phyloP scores from a whole-genome alignment of 2,888 invertebrate species.

The Polydesmus complanatus region DNA sequence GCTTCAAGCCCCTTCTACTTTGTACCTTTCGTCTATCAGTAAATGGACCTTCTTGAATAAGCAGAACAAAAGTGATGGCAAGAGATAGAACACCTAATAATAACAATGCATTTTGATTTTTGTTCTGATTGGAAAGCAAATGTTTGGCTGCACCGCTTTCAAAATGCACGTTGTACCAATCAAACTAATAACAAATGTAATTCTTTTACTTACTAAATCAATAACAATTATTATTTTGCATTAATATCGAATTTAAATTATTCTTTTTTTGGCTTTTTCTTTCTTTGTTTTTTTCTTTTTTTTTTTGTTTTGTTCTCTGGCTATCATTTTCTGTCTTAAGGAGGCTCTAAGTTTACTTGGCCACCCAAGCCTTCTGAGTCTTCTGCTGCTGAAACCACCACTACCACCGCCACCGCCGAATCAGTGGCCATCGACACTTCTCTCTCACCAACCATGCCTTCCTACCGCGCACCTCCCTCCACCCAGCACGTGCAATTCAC shows the following conservation, averaged over 20 bases:
- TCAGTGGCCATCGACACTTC: slow-evolving; percentile 13
- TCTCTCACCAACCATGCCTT: slow-evolving; percentile 19
- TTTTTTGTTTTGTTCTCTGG: slow-evolving; percentile 7
- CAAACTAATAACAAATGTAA: too few species aligned
- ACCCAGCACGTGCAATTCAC: slow-evolving; percentile 29
- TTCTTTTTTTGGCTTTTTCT: slow-evolving; percentile 1
- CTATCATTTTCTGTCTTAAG: slow-evolving; percentile 3
- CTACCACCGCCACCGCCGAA: slow-evolving; percentile 6
- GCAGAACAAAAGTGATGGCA: too few species aligned
- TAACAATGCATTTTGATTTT: too few species aligned
- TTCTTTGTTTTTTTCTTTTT: background rate
- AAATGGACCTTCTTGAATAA: too few species aligned
- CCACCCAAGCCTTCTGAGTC: slow-evolving; percentile 18
- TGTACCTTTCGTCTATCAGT: too few species aligned
- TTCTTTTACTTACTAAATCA: too few species aligned
- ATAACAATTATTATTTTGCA: background rate
- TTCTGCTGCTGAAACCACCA: slow-evolving; percentile 3
- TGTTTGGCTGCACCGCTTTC: too few species aligned
- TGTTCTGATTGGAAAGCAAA: too few species aligned
- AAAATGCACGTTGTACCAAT: too few species aligned
- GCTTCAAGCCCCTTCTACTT: too few species aligned
- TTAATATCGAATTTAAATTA: background rate
- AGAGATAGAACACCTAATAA: too few species aligned
- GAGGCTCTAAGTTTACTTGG: slow-evolving; percentile 19
- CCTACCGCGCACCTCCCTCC: slow-evolving; percentile 23